These are phyloP conservation scores for Botia almorhae DNA, from an alignment of 2,797 vertebrate genomes.

Conservation along the genomic window DNA sequence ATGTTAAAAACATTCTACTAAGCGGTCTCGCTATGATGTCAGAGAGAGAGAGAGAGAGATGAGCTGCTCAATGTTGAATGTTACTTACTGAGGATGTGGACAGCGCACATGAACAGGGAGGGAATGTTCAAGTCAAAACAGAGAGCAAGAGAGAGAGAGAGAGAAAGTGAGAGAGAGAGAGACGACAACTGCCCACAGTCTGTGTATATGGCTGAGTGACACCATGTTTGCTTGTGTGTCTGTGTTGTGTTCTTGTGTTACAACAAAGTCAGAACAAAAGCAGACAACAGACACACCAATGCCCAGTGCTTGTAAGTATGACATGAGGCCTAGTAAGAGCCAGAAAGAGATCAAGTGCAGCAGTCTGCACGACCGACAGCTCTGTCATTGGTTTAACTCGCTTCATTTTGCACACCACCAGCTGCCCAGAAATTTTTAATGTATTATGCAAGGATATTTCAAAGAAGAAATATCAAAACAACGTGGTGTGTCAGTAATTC, in stretches of 20 bases:
- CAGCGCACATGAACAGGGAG: slow-evolving; percentile 71
- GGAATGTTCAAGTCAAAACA: slow-evolving; percentile 73
- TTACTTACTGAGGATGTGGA: slow-evolving; percentile 60
- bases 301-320: slow-evolving; percentile 60
- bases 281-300: slow-evolving; percentile 61
- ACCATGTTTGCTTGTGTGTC: slow-evolving; percentile 58
- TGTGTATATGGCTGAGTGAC: slow-evolving; percentile 56
- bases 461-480: neutral
- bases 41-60: slow-evolving; percentile 8
- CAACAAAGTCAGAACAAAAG: slow-evolving; percentile 67
- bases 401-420: neutral
- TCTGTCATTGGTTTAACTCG: slow-evolving; percentile 59
- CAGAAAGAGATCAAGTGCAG: slow-evolving; percentile 64
- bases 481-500: neutral
- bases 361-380: slow-evolving; percentile 53
- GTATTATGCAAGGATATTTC: neutral
- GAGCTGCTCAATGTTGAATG: neutral
- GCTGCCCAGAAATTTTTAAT: neutral
- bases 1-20: too few relatives aligned
- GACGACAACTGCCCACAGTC: slow-evolving; percentile 62
- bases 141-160: slow-evolving; percentile 53
- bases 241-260: slow-evolving; percentile 60
- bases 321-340: slow-evolving; percentile 57
- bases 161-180: slow-evolving; percentile 44
- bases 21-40: neutral